Evolutionary conservation across 2,797 vertebrate species (phyloP), one percentile per base, ranked within the genome.

Genomic region (Ceyx erithaca): DNA sequence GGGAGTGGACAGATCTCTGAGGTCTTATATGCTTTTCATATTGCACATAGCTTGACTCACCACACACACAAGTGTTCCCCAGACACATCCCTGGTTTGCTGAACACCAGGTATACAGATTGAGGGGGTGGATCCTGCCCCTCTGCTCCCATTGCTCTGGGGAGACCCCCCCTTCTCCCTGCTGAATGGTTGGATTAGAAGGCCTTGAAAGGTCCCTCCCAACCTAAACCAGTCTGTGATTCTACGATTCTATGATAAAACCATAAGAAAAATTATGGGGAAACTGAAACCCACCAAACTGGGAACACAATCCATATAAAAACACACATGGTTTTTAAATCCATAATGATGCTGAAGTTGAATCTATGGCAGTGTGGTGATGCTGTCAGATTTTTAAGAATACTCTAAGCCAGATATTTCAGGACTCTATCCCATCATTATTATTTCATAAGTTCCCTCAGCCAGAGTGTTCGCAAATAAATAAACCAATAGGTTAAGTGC

Each of bases 401-500:
- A 48, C 1, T 1, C 33, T 17, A 4, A 10, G 22, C 71, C 62
- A 80, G 28, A 33, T 67, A 18, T 63, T 91, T 71, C 82, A 81
- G 49, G 40, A 12, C 20, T 35, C 6, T 20, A 64, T 72, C 62
- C 40, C 55, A 49, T 30, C 14, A 59, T 85, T 48, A 75, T 68
- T 84, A 43, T 82, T 70, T 85, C 69, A 72, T 69, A 68, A 64
- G 26, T 33, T 80, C 31, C 67, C 66, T 80, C 81, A 86, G 45
- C 59, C 81, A 59, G 43, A 26, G 43, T 11, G 25, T 52, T 87
- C n/a, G 43, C 59, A 93, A 84, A 93, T 72, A 89, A 93, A 84
- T 52, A 87, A 89, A 90, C 55, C 51, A 85, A 64, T 13, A 80
- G 57, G 51, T 57, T 43, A 43, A 75, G 57, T 49, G 73, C 78